Percentiles rank a stretch among this genome's conserved stretches.
Conservation (phyloP, 1,140 invertebrate species). For the Pinna nobilis region DNA sequence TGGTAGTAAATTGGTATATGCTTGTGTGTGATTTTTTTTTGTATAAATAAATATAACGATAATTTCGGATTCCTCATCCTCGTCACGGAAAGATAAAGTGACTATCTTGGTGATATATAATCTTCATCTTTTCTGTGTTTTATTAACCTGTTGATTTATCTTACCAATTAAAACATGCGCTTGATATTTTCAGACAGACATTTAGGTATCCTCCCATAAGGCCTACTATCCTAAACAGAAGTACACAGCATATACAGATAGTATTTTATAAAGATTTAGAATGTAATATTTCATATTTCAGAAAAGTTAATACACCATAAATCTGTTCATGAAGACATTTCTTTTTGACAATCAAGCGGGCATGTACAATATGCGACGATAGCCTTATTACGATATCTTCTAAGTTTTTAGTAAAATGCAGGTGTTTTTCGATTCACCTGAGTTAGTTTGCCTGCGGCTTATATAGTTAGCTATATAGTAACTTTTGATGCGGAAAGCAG, state of each 20-base stretch:
- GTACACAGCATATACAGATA: conserved; percentile 6
- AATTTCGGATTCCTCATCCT: neutral
- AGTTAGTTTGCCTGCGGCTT: conserved; percentile 14
- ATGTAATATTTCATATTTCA: conserved; percentile 36
- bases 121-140: neutral
- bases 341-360: conserved; percentile 7
- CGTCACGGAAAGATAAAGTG: neutral
- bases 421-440: conserved; percentile 21
- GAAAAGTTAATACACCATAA: conserved; percentile 38
- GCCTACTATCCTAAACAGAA: conserved; percentile 10
- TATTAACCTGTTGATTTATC: neutral
- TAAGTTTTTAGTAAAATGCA: conserved; percentile 7
- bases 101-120: neutral
- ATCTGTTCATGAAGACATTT: conserved; percentile 39
- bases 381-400: neutral
- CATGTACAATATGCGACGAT: conserved; percentile 1
- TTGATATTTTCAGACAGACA: neutral
- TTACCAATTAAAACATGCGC: too few species aligned
- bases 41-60: too few species aligned
- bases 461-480: neutral
- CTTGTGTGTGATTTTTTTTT: too few species aligned
- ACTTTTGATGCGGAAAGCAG: conserved; percentile 16
- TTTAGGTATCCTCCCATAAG: neutral
- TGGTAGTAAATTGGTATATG: too few species aligned
- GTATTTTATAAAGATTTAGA: conserved; percentile 21